phyloP scores from a whole-genome alignment of 2,113 vertebrate species.

The Corythaeola cristata region DNA sequence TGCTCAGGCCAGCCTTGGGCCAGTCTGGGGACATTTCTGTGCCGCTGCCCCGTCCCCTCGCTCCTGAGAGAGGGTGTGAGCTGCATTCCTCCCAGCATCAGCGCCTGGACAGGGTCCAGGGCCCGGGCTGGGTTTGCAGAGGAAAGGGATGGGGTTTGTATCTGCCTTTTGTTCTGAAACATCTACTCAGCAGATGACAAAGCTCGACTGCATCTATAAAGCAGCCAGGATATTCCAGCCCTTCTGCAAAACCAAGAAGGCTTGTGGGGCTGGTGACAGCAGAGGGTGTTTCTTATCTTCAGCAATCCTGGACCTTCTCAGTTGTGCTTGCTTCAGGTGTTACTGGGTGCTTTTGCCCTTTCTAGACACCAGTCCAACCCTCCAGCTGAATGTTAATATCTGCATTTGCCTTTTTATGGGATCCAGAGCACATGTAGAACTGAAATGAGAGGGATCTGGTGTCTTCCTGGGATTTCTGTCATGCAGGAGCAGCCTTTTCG shows the following conservation, averaged over 20 bases:
- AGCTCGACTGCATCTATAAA: not conserved
- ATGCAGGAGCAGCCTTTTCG: slow-evolving; percentile 11
- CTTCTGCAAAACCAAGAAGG: not conserved
- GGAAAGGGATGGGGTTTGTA: not conserved
- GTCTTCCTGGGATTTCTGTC: slow-evolving; percentile 43
- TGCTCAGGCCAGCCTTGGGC: not conserved
- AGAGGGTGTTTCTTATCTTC: not conserved
- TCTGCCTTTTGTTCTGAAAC: not conserved
- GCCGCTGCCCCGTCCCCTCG: not conserved
- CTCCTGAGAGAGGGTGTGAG: not conserved
- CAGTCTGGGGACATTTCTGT: not conserved
- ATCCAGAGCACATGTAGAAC: not conserved
- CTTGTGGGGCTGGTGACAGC: not conserved
- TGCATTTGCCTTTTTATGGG: not conserved
- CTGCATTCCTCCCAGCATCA: not conserved
- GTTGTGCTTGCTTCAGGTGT: not conserved
- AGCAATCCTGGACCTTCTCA: not conserved
- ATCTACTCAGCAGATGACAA: not conserved
- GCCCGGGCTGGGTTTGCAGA: not conserved
- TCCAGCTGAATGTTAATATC: not conserved
- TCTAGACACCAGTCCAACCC: not conserved
- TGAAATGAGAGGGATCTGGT: slow-evolving; percentile 13
- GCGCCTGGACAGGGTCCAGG: not conserved
- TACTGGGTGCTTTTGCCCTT: not conserved
- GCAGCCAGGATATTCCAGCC: not conserved